Evolutionary conservation across 1,140 invertebrate genomes (phyloP), one percentile per base, ranked within the genome.

Genomic region (Tribolium castaneum): DNA sequence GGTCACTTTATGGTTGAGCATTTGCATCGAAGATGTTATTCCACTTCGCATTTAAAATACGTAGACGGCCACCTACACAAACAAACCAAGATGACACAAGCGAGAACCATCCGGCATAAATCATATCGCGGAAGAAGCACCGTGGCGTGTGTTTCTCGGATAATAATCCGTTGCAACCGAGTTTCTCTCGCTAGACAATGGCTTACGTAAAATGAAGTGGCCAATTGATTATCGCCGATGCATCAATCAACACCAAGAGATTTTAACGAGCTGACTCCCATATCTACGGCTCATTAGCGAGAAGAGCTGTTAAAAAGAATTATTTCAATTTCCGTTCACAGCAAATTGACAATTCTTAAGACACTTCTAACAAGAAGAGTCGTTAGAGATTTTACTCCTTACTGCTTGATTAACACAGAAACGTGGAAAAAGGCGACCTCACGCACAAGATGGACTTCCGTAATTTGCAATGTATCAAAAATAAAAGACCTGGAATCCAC

Each of bases 51-150:
- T 59, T 22, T 45, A 10, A 45, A 45, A 45, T 45, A 45, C 25
- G 25, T 30, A 16, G 52, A 54, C 54, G 54, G 54, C 54, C 54
- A 10, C 54, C 54, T 59, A 59, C 54, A 59, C 54, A 59, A 59
- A 59, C 54, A 59, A 59, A 59, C 54, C 54, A 59, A 59, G 54
- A 59, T 59, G 54, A 59, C 54, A 59, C 54, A 59, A 59, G 54
- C 54, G 54, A 59, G 54, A 59, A 59, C 54, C 54, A 59, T 59
- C 54, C 54, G 22, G 54, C 54, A 59, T 59, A 59, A 59, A 59
- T 59, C 54, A 59, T 59, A 59, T 59, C 54, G 54, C 54, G 54
- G 54, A 59, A 59, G 54, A 59, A 59, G 54, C 54, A 59, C 54
- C 19, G 54, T 59, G 54, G 54, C 54, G 54, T 59, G 54, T 59